Conservation (phyloP, 2,797 vertebrate species). For the Periparus ater region DNA sequence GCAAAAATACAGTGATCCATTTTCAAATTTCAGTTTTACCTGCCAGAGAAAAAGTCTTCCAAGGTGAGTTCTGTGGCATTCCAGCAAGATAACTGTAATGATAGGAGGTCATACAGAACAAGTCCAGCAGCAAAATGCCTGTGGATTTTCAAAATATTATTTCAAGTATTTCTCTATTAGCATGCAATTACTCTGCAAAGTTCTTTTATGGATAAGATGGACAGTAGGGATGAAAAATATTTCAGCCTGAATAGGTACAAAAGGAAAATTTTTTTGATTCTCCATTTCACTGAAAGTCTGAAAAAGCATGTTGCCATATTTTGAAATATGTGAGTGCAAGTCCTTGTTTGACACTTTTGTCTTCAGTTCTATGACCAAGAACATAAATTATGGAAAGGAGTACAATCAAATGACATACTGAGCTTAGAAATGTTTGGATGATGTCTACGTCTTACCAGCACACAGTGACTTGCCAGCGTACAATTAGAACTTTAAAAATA, state of each 20-base stretch:
- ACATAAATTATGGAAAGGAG: background rate
- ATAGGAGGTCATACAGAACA: background rate
- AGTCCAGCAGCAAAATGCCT: background rate
- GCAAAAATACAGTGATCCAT: background rate
- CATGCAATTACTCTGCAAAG: background rate
- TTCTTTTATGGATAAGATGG: background rate
- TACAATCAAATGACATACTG: background rate
- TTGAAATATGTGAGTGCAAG: background rate
- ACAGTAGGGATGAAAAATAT: background rate
- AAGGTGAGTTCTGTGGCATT: background rate
- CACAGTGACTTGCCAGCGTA: constrained; percentile 5
- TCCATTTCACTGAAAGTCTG: background rate
- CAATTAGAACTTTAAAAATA: constrained; percentile 45
- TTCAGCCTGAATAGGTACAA: background rate
- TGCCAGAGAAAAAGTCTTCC: background rate
- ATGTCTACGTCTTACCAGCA: background rate
- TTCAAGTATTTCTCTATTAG: background rate
- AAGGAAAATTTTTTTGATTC: background rate
- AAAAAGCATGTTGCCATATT: background rate
- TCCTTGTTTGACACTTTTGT: background rate
- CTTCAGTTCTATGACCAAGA: background rate
- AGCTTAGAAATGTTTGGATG: background rate
- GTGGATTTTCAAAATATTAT: background rate
- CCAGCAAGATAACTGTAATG: background rate
- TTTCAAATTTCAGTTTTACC: background rate